phyloP scores from a whole-genome alignment of 92 coral and sea anemone genomes.

The Heteractis magnifica region DNA sequence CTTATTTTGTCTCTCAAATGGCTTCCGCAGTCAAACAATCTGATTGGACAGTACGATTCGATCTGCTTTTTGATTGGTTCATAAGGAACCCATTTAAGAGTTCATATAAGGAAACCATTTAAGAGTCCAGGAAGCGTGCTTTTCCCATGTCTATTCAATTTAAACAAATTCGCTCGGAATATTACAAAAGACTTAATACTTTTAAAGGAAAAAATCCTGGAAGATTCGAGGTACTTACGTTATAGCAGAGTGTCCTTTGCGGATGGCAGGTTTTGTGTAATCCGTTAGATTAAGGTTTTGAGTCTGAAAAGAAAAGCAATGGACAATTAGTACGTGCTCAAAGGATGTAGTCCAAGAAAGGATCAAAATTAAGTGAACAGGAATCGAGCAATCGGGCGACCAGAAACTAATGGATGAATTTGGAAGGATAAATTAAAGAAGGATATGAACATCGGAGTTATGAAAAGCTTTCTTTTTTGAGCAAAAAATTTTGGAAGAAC shows the following conservation, averaged over 20 bases:
- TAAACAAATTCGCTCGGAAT: too few species aligned
- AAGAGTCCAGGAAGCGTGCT: neutral
- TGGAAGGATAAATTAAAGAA: neutral
- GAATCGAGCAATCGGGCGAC: neutral
- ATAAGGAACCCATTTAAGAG: neutral
- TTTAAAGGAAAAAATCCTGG: neutral
- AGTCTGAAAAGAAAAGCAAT: constrained; percentile 35
- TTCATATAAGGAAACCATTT: neutral
- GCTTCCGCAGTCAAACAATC: neutral
- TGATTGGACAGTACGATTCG: neutral
- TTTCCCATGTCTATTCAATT: neutral
- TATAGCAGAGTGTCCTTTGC: constrained; percentile 57
- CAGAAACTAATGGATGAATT: neutral
- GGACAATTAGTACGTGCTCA: neutral
- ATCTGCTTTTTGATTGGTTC: neutral
- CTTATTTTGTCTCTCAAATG: neutral
- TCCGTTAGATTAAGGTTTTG: constrained; percentile 73
- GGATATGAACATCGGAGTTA: neutral
- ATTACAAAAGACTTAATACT: neutral
- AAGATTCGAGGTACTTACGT: constrained; percentile 44
- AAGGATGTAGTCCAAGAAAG: neutral
- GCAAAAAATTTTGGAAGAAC: too few species aligned
- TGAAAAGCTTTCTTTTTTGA: neutral
- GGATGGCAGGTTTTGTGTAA: constrained; percentile 54
- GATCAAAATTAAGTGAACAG: neutral